Percentiles rank a stretch among this genome's conserved stretches.
Conservation (phyloP, 2,888 invertebrate genomes). For the Agrochola lychnidis region DNA sequence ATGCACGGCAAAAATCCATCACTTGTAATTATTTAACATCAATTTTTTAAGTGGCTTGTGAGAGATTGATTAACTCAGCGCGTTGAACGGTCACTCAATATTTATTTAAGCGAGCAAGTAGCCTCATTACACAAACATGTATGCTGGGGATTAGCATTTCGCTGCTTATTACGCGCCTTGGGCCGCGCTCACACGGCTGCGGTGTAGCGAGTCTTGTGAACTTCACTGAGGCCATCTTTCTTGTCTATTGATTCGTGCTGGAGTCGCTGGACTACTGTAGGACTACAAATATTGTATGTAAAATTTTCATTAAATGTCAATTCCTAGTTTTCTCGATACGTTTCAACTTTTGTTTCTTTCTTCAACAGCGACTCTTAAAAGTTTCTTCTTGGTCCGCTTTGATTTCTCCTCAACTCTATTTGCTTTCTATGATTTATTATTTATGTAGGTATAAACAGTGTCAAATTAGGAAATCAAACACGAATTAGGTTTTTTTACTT, state of each 20-base stretch:
- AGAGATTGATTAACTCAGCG: constrained; percentile 62
- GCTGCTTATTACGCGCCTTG: constrained; percentile 66
- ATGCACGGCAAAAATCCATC: constrained; percentile 39
- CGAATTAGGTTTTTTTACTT: background rate
- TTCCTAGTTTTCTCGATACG: background rate
- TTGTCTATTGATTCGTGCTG: background rate
- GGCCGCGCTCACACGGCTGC: constrained; percentile 29
- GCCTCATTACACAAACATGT: constrained; percentile 70
- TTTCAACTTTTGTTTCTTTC: background rate
- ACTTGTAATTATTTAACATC: constrained; percentile 51
- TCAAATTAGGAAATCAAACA: background rate
- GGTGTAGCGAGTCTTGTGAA: background rate
- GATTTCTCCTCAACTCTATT: background rate
- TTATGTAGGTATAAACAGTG: too few relatives aligned
- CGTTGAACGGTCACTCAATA: constrained; percentile 68
- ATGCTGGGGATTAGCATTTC: constrained; percentile 69
- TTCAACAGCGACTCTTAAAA: background rate
- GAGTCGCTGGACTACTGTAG: too few relatives aligned
- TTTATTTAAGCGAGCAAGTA: constrained; percentile 67
- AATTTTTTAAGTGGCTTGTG: constrained; percentile 52
- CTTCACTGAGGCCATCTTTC: background rate
- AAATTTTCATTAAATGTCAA: background rate
- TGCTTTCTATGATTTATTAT: background rate
- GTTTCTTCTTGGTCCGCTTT: background rate
- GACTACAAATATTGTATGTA: background rate